Conservation (phyloP, 2,888 invertebrate genomes). For the Harpalus rubripes region DNA sequence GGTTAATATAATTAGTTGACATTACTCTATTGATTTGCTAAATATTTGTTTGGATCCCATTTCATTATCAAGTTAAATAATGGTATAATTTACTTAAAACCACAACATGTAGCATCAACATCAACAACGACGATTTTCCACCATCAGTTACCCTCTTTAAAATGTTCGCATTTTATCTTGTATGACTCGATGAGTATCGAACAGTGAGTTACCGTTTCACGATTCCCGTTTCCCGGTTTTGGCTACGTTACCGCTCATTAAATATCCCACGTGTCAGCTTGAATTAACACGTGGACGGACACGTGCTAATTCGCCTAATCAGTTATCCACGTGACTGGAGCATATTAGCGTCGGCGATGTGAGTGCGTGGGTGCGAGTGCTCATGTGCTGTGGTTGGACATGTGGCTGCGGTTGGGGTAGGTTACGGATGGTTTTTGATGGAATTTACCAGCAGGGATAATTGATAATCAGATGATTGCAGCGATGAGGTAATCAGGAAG, state of each 20-base stretch:
- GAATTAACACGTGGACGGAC: constrained; percentile 44
- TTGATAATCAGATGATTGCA: constrained; percentile 4
- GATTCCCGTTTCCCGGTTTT: neutral
- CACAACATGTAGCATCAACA: too few relatives aligned
- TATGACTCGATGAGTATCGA: too few relatives aligned
- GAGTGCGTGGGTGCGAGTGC: neutral
- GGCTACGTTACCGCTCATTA: constrained; percentile 29
- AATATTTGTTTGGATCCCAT: too few relatives aligned
- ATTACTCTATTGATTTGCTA: too few relatives aligned
- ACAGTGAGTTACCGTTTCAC: neutral
- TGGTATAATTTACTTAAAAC: too few relatives aligned
- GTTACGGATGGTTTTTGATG: neutral
- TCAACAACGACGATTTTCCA: too few relatives aligned
- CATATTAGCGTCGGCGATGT: constrained; percentile 11
- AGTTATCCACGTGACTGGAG: constrained; percentile 63
- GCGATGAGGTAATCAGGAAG: neutral
- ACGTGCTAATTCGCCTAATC: constrained; percentile 63
- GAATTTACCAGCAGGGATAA: neutral
- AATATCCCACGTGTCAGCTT: constrained; percentile 55
- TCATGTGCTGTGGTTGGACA: neutral
- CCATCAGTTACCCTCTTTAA: too few relatives aligned
- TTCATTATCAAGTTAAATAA: too few relatives aligned
- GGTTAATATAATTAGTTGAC: too few relatives aligned
- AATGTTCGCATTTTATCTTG: too few relatives aligned
- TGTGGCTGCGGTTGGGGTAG: neutral